phyloP scores from a whole-genome alignment of 2,888 invertebrate genomes.

The Leptinotarsa tumamoca region DNA sequence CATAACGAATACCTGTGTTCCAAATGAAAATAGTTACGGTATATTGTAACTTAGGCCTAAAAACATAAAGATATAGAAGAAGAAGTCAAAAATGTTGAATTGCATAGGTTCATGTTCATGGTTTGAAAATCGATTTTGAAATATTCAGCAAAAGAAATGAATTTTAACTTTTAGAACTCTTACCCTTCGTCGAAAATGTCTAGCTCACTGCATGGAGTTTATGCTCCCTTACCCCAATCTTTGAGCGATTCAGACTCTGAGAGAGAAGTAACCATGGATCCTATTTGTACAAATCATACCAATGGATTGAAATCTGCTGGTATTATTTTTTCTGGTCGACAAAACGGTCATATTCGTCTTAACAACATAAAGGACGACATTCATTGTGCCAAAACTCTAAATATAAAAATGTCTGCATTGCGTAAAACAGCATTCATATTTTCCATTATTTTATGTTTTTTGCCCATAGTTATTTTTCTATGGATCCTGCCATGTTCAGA shows the following conservation, averaged over 20 bases:
- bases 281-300: constrained; percentile 49
- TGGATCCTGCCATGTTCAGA: constrained; percentile 83
- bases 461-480: constrained; percentile 79
- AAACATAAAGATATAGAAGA: too few relatives aligned
- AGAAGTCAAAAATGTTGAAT: too few relatives aligned
- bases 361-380: constrained; percentile 52
- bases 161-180: neutral
- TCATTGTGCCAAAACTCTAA: constrained; percentile 52
- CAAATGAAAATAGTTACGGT: too few relatives aligned
- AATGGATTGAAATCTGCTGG: constrained; percentile 49
- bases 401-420: constrained; percentile 72
- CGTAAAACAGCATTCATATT: constrained; percentile 77
- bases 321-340: constrained; percentile 42
- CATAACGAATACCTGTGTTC: too few relatives aligned
- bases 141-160: neutral
- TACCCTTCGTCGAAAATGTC: constrained; percentile 51
- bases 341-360: constrained; percentile 53
- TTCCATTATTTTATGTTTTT: constrained; percentile 78
- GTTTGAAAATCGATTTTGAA: constrained; percentile 3
- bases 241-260: constrained; percentile 83
- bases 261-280: constrained; percentile 71
- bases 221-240: constrained; percentile 82
- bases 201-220: constrained; percentile 69
- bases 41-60: too few relatives aligned
- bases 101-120: too few relatives aligned